Evolutionary conservation across 2,888 invertebrate species (phyloP).

Genomic region (Platypus cylindrus): DNA sequence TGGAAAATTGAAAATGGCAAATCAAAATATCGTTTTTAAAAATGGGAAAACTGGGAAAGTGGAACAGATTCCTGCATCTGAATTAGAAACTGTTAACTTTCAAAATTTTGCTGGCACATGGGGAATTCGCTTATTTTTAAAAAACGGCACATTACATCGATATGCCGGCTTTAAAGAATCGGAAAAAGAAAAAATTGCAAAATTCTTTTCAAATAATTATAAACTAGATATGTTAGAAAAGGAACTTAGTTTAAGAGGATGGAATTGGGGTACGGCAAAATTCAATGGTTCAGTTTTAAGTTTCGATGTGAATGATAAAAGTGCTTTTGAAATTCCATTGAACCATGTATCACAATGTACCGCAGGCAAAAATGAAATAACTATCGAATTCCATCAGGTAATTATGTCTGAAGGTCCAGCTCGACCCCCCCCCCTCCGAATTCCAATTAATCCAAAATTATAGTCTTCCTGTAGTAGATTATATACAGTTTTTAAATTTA

Average conservation of each 20-base stretch:
- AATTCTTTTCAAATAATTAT: constrained; percentile 76
- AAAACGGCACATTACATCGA: constrained; percentile 80
- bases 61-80: constrained; percentile 71
- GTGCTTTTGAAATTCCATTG: constrained; percentile 92
- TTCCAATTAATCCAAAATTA: no score
- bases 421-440: no score
- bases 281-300: constrained; percentile 80
- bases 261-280: constrained; percentile 98
- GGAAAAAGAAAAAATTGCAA: constrained; percentile 87
- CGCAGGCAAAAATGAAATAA: constrained; percentile 95
- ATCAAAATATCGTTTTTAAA: constrained; percentile 82
- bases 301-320: constrained; percentile 70
- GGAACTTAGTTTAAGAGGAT: constrained; percentile 89
- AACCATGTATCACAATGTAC: constrained; percentile 92
- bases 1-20: constrained; percentile 84
- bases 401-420: constrained; percentile 4
- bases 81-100: constrained; percentile 85
- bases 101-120: constrained; percentile 83
- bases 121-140: constrained; percentile 80
- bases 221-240: constrained; percentile 78
- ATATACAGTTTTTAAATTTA: constrained; percentile 3
- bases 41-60: constrained; percentile 95
- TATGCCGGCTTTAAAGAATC: constrained; percentile 90
- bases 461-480: no score
- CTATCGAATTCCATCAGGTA: constrained; percentile 92